Conservation (phyloP, 2,888 invertebrate species). For the Vanessa cardui region DNA sequence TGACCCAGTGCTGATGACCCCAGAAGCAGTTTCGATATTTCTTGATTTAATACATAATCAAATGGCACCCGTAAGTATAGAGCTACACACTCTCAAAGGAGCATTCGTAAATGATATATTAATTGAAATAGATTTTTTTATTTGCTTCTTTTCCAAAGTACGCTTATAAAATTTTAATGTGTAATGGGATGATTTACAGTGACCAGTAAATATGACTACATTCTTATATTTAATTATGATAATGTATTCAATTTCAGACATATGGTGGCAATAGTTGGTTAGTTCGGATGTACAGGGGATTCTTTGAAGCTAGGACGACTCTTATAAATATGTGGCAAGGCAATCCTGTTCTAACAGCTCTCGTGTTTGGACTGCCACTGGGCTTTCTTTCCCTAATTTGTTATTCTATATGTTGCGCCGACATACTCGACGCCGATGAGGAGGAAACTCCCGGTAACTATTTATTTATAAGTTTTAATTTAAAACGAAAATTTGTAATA, state of each 20-base stretch:
- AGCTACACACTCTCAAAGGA: no score
- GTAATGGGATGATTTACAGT: no score
- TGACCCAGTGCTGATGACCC: slow-evolving; percentile 90
- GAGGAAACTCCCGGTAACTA: slow-evolving; percentile 82
- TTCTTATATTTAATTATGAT: neutral
- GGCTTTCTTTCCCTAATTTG: slow-evolving; percentile 96
- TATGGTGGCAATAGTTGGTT: slow-evolving; percentile 93
- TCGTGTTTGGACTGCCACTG: slow-evolving; percentile 96
- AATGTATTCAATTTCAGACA: slow-evolving; percentile 73
- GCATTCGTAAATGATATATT: no score
- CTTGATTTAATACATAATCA: slow-evolving; percentile 90
- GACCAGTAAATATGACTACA: no score
- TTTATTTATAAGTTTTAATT: no score
- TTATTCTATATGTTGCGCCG: slow-evolving; percentile 98
- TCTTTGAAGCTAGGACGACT: slow-evolving; percentile 92
- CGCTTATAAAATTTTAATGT: no score
- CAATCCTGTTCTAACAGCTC: slow-evolving; percentile 95
- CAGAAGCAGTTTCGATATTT: slow-evolving; percentile 89
- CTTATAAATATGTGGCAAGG: slow-evolving; percentile 94
- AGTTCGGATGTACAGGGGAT: slow-evolving; percentile 89
- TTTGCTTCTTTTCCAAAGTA: neutral
- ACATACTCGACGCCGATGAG: slow-evolving; percentile 95
- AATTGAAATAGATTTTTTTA: neutral
- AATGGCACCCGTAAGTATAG: slow-evolving; percentile 86
- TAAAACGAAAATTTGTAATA: no score